Conservation (phyloP, 2,888 invertebrate genomes). For the Baronia brevicornis region DNA sequence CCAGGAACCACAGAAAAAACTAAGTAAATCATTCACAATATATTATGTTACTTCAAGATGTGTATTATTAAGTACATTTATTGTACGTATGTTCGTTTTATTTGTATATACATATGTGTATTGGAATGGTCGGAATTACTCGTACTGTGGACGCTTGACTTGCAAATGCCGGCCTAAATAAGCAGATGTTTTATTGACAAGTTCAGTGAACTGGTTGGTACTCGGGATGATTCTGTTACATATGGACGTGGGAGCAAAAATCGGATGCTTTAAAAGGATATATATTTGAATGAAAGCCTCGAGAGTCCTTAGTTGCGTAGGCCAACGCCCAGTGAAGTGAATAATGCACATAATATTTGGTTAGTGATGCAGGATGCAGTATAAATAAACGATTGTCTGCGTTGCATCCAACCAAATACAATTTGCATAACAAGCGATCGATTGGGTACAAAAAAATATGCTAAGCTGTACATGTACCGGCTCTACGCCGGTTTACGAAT, state of each 20-base stretch:
- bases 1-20: too few species aligned
- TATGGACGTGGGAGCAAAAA: not conserved
- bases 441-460: constrained; percentile 22
- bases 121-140: too few species aligned
- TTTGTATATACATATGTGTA: too few species aligned
- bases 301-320: constrained; percentile 32
- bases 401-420: constrained; percentile 35
- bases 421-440: constrained; percentile 60
- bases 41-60: too few species aligned
- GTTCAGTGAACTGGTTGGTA: constrained; percentile 45
- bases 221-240: constrained; percentile 30
- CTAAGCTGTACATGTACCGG: constrained; percentile 5
- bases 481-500: constrained; percentile 4
- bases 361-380: constrained; percentile 53
- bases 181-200: constrained; percentile 54
- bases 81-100: too few species aligned
- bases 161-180: constrained; percentile 56
- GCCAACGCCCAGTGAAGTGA: constrained; percentile 45
- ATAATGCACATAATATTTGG: constrained; percentile 71
- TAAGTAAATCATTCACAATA: too few species aligned
- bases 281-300: too few species aligned
- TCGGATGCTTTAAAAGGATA: too few species aligned
- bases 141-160: constrained; percentile 28
- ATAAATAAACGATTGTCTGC: constrained; percentile 39
- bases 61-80: too few species aligned